phyloP scores from a whole-genome alignment of 1,140 invertebrate species.

The Wiebesia pumilae region DNA sequence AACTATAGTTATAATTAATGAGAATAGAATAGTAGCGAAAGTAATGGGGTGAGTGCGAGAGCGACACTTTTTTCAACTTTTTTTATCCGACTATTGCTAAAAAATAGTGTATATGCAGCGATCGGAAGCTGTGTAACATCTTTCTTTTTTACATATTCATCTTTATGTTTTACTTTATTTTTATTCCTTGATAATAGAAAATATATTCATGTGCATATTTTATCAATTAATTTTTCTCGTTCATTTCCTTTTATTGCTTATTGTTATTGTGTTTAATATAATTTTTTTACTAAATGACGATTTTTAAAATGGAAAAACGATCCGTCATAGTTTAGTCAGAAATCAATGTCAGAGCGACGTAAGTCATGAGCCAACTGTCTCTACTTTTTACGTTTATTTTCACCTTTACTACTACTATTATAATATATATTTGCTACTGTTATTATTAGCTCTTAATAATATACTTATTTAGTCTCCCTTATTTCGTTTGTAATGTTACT shows the following conservation, averaged over 20 bases:
- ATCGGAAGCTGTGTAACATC: constrained; percentile 23
- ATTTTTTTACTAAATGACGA: constrained; percentile 8
- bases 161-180: not conserved
- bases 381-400: constrained; percentile 43
- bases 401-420: constrained; percentile 31
- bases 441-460: constrained; percentile 43
- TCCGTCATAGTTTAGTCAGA: constrained; percentile 44
- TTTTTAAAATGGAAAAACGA: constrained; percentile 14
- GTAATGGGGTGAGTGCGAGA: constrained; percentile 1
- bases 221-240: constrained; percentile 12
- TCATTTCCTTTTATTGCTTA: constrained; percentile 7
- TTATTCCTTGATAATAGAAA: constrained; percentile 14
- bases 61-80: constrained; percentile 5
- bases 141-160: constrained; percentile 21
- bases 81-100: constrained; percentile 18
- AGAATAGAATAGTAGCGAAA: not conserved
- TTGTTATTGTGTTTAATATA: constrained; percentile 29
- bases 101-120: not conserved
- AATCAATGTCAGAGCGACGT: constrained; percentile 15
- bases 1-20: not conserved
- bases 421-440: constrained; percentile 33
- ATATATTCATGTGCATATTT: not conserved
- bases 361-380: constrained; percentile 35
- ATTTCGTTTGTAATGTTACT: constrained; percentile 35
- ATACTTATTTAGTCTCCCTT: constrained; percentile 49